Conservation (phyloP, 2,888 invertebrate genomes). For the Zaprionus lineosus region DNA sequence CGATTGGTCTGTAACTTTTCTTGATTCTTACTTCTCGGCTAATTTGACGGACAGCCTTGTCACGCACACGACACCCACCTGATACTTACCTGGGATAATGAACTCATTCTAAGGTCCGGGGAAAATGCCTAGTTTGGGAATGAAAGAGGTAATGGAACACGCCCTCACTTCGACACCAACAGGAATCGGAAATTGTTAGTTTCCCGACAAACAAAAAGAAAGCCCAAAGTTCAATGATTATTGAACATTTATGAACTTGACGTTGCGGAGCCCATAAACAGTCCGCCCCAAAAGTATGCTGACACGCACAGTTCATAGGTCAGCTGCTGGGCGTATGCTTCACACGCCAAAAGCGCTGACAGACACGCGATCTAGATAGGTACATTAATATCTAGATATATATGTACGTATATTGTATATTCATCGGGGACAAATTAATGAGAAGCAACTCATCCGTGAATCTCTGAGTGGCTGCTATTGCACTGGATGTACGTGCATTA, state of each 20-base stretch:
- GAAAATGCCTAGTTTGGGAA: too few species aligned
- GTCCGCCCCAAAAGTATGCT: constrained; percentile 6
- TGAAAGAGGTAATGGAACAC: constrained; percentile 9
- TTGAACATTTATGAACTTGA: constrained; percentile 40
- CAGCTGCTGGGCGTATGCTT: constrained; percentile 2
- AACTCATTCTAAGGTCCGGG: constrained; percentile 12
- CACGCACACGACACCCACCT: constrained; percentile 19
- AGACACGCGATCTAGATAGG: constrained; percentile 36
- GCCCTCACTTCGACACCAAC: constrained; percentile 30
- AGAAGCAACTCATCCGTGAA: too few species aligned
- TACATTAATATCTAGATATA: too few species aligned
- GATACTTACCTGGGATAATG: constrained; percentile 17
- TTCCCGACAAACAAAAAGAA: constrained; percentile 61
- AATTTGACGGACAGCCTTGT: too few species aligned
- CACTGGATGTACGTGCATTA: too few species aligned
- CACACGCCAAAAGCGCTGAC: constrained; percentile 4
- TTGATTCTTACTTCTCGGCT: too few species aligned
- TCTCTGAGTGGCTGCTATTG: too few species aligned
- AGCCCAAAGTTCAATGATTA: constrained; percentile 63
- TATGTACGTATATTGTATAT: too few species aligned
- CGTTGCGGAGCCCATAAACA: constrained; percentile 16
- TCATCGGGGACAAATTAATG: too few species aligned
- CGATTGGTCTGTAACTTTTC: too few species aligned
- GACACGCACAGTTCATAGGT: constrained; percentile 37
- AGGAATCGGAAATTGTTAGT: constrained; percentile 68